Evolutionary conservation across 2,888 invertebrate species (phyloP).

Genomic region (Gymnocheta viridis): DNA sequence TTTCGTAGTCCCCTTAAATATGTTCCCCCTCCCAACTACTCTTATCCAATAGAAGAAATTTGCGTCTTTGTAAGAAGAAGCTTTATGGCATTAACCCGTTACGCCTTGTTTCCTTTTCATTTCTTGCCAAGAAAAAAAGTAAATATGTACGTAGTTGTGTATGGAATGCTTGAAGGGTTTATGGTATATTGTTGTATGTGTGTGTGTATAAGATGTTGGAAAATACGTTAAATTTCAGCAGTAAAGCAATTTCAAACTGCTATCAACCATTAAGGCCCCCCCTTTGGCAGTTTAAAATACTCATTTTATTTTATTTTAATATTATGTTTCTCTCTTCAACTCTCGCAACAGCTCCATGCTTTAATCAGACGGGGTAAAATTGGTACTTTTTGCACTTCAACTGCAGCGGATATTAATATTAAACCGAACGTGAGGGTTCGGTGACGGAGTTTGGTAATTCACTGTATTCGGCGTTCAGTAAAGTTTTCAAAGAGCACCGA

Average conservation of each 20-base stretch:
- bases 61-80: not conserved
- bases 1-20: not conserved
- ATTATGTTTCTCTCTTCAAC: constrained; percentile 2
- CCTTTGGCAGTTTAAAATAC: constrained; percentile 35
- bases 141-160: not conserved
- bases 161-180: constrained; percentile 28
- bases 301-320: not conserved
- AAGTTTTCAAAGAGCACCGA: too few species aligned
- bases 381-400: not conserved
- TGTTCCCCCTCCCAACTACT: not conserved
- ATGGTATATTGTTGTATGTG: not conserved
- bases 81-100: constrained; percentile 63
- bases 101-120: constrained; percentile 61
- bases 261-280: constrained; percentile 31
- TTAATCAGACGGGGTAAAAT: not conserved
- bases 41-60: constrained; percentile 2
- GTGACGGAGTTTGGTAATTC: too few species aligned
- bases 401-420: too few species aligned
- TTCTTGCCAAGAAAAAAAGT: constrained; percentile 1
- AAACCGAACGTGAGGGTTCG: too few species aligned
- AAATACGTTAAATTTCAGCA: constrained; percentile 26
- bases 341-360: not conserved
- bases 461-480: too few species aligned
- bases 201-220: constrained; percentile 12
- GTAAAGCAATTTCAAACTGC: constrained; percentile 34